Conservation (phyloP, 1,140 invertebrate genomes). For the Macrobrachium nipponense region DNA sequence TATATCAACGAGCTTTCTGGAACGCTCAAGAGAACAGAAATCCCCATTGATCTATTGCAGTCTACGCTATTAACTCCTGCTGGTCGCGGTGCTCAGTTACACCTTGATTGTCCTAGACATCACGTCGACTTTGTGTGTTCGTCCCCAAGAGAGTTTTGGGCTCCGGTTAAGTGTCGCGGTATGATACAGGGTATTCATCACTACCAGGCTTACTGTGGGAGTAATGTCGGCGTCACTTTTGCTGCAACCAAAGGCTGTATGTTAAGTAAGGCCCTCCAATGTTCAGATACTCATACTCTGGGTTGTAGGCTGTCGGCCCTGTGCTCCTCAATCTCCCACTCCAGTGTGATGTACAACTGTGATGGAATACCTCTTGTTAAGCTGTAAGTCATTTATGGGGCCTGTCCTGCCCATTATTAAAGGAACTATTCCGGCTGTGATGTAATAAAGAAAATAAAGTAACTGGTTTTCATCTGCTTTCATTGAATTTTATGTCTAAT, state of each 20-base stretch:
- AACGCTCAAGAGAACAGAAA: conserved; percentile 2
- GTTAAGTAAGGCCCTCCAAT: conserved; percentile 5
- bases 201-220: conserved; percentile 29
- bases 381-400: background rate
- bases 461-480: too few relatives aligned
- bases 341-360: conserved; percentile 13
- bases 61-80: conserved; percentile 31
- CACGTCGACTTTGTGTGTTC: conserved; percentile 36
- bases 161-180: conserved; percentile 25
- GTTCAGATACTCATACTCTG: background rate
- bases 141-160: background rate
- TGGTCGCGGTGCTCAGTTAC: conserved; percentile 38
- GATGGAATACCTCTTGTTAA: conserved; percentile 19
- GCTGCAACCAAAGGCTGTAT: conserved; percentile 28
- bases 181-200: conserved; percentile 30
- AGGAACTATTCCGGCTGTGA: too few relatives aligned
- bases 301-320: conserved; percentile 36
- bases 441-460: too few relatives aligned
- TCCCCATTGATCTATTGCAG: background rate
- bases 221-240: conserved; percentile 26
- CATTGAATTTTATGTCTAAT: too few relatives aligned
- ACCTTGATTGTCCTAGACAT: conserved; percentile 35
- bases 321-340: conserved; percentile 19
- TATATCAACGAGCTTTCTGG: conserved; percentile 45
- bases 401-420: too few relatives aligned